Evolutionary conservation across 2,888 invertebrate genomes (phyloP).

Genomic region (Tholera decimalis): DNA sequence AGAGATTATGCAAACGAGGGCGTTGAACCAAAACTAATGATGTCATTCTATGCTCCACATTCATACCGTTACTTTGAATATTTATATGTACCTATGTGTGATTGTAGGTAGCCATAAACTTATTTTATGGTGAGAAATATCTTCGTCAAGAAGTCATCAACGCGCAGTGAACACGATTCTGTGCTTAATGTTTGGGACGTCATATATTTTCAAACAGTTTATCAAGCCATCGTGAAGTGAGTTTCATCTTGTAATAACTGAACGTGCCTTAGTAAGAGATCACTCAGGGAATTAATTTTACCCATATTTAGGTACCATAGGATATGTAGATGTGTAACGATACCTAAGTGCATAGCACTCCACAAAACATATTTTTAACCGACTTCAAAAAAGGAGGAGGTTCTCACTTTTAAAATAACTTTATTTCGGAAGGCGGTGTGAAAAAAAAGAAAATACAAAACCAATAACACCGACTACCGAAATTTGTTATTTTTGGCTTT

Average conservation of each 20-base stretch:
- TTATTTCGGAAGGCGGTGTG: no score
- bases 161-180: not conserved
- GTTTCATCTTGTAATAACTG: no score
- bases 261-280: not conserved
- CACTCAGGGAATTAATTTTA: not conserved
- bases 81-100: conserved; percentile 14
- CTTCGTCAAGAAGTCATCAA: conserved; percentile 15
- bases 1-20: conserved; percentile 58
- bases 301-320: not conserved
- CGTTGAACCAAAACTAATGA: conserved; percentile 42
- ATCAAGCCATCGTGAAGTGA: not conserved
- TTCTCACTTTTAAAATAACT: no score
- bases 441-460: no score
- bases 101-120: conserved; percentile 12
- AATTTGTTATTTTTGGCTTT: no score
- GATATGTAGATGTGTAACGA: no score
- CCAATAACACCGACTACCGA: no score
- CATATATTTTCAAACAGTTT: not conserved
- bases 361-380: no score
- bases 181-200: not conserved
- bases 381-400: no score
- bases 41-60: conserved; percentile 30
- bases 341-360: no score
- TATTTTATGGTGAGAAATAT: conserved; percentile 28
- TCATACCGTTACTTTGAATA: conserved; percentile 28